Evolutionary conservation across 2,113 vertebrate genomes (phyloP), one percentile per base, ranked within the genome.

Genomic region (Onychostruthus taczanowskii): DNA sequence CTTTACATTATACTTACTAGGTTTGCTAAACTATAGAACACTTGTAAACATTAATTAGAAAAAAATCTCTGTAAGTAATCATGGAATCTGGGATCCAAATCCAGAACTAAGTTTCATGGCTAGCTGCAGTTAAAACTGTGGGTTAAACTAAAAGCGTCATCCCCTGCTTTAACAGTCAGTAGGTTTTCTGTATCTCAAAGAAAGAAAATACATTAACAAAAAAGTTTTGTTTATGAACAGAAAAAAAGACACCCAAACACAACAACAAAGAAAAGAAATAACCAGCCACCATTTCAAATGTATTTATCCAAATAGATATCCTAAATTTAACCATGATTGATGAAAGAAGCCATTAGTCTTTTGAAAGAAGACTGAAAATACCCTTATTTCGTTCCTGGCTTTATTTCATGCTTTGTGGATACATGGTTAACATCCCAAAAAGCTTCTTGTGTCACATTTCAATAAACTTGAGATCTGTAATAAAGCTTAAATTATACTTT

Each of bases 401-500:
- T 77, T 59, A 11, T 68, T 78, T 90, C 14, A 14, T 77, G 13
- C 8, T 47, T 41, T 49, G 37, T 43, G 26, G 41, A 37, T 52
- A 50, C 6, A 66, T 2, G 0, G 0, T 74, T 44, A 55, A 75
- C 44, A 84, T 11, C 17, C n/a, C 3, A 52, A 64, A 95, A 78
- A 64, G 55, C 16, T 83, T 94, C 39, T 62, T 83, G 58, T 69
- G 37, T 70, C 74, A 69, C 37, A 56, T 43, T 87, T 94, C 44
- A 95, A 72, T 84, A 61, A 91, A 70, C 16, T 31, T 75, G 64
- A 66, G 75, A 87, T 59, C 26, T 91, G 33, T 80, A 91, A 89
- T 89, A 84, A 91, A 90, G 67, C 14, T 70, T 66, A 83, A 53
- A 33, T 82, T 75, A 68, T 46, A 73, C 37, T 88, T 92, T 49